Conservation (phyloP, 2,797 vertebrate genomes). For the Microcaecilia unicolor region DNA sequence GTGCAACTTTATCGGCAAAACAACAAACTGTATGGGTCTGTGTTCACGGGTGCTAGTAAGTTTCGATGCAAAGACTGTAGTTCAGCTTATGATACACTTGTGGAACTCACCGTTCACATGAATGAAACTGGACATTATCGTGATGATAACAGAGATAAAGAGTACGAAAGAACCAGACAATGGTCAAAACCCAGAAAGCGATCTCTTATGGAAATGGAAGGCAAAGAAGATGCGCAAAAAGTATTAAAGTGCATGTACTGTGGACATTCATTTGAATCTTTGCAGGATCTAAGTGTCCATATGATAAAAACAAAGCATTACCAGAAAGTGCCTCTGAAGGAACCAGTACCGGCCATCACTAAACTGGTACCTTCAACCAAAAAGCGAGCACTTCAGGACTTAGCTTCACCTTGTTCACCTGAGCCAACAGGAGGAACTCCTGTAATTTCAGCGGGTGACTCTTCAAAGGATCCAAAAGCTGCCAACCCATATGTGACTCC, state of each 20-base stretch:
- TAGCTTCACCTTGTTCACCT: slow-evolving; percentile 82
- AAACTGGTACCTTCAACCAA: slow-evolving; percentile 91
- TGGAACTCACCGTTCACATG: slow-evolving; percentile 96
- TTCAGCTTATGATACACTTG: slow-evolving; percentile 90
- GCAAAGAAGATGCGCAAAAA: slow-evolving; percentile 96
- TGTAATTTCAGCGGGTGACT: slow-evolving; percentile 59
- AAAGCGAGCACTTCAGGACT: slow-evolving; percentile 87
- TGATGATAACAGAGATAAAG: slow-evolving; percentile 90
- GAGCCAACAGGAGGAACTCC: slow-evolving; percentile 69
- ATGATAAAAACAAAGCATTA: slow-evolving; percentile 99
- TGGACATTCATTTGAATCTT: slow-evolving; percentile 92
- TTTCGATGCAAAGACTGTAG: slow-evolving; percentile 98
- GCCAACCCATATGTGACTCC: slow-evolving; percentile 91
- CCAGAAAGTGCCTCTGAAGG: slow-evolving; percentile 99
- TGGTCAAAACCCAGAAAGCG: slow-evolving; percentile 95
- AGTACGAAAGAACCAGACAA: slow-evolving; percentile 81
- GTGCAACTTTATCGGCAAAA: slow-evolving; percentile 96
- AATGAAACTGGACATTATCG: slow-evolving; percentile 96
- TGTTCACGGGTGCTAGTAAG: slow-evolving; percentile 95
- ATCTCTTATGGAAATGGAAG: slow-evolving; percentile 96
- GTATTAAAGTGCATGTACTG: slow-evolving; percentile 98
- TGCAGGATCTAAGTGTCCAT: slow-evolving; percentile 96
- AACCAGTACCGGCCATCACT: slow-evolving; percentile 90
- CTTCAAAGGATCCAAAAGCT: slow-evolving; percentile 84
- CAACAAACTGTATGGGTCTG: slow-evolving; percentile 92